Evolutionary conservation across 2,888 invertebrate genomes (phyloP).

Genomic region (Hartigia nigra): DNA sequence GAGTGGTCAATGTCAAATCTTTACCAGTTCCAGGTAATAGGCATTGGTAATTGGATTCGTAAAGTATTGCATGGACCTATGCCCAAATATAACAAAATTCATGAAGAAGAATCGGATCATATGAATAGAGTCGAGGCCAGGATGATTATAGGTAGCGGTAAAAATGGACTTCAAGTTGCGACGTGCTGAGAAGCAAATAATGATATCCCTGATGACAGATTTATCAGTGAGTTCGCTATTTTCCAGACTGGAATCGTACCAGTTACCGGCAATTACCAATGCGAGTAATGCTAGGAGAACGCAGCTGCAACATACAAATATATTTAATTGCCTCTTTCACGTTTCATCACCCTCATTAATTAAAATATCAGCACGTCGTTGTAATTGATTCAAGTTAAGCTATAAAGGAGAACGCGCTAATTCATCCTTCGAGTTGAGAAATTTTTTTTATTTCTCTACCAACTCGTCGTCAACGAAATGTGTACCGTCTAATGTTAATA

Average conservation of each 20-base stretch:
- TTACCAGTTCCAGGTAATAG: conserved; percentile 42
- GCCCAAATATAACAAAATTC: conserved; percentile 40
- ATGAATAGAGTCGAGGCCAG: conserved; percentile 50
- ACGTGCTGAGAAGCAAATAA: conserved; percentile 50
- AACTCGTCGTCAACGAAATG: too few relatives aligned
- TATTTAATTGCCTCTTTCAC: background rate
- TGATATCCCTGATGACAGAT: conserved; percentile 25
- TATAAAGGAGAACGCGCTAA: too few relatives aligned
- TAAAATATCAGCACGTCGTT: too few relatives aligned
- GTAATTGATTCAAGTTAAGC: too few relatives aligned
- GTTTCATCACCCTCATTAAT: too few relatives aligned
- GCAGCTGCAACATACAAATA: conserved; percentile 25
- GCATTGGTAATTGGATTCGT: conserved; percentile 35
- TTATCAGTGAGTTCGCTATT: conserved; percentile 5
- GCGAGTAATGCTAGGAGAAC: conserved; percentile 26
- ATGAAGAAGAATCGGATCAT: conserved; percentile 41
- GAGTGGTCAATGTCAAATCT: background rate
- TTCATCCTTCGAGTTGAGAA: too few relatives aligned
- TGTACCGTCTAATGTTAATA: too few relatives aligned
- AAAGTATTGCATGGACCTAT: conserved; percentile 42
- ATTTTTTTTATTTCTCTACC: too few relatives aligned
- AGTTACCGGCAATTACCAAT: conserved; percentile 33
- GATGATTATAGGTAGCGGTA: conserved; percentile 34
- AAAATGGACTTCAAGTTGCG: conserved; percentile 45
- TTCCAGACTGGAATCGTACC: conserved; percentile 30